Evolutionary conservation across 2,888 invertebrate genomes (phyloP).

Genomic region (Neoascia interrupta): DNA sequence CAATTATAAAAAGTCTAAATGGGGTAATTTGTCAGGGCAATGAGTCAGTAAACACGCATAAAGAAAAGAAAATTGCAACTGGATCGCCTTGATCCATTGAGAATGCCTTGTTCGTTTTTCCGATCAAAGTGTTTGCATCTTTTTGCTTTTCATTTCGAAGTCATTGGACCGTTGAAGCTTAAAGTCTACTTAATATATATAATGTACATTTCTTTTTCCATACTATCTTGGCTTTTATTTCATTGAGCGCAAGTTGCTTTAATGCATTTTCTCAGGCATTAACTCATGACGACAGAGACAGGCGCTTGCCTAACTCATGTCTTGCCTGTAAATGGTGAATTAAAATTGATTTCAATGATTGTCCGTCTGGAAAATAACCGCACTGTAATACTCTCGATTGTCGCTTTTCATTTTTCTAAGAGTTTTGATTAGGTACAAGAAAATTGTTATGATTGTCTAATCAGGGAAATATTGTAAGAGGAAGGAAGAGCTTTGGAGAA

Average conservation of each 20-base stretch:
- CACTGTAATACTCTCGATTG: constrained; percentile 24
- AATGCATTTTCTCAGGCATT: constrained; percentile 17
- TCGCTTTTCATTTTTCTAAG: constrained; percentile 34
- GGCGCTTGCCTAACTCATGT: constrained; percentile 29
- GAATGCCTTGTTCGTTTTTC: constrained; percentile 40
- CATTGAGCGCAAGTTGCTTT: neutral
- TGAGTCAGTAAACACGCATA: constrained; percentile 46
- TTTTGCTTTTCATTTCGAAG: constrained; percentile 20
- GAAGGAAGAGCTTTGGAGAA: no score
- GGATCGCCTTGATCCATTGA: constrained; percentile 60
- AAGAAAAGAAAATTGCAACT: constrained; percentile 29
- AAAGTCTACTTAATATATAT: constrained; percentile 23
- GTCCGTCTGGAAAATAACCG: constrained; percentile 24
- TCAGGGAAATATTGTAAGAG: no score
- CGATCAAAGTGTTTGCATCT: constrained; percentile 30
- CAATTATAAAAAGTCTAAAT: neutral
- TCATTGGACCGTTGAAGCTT: constrained; percentile 45
- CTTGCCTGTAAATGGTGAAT: constrained; percentile 17
- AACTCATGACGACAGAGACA: constrained; percentile 10
- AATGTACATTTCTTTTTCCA: constrained; percentile 17
- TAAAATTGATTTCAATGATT: constrained; percentile 31
- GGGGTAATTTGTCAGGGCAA: constrained; percentile 27
- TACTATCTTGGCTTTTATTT: neutral
- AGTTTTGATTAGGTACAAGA: no score
- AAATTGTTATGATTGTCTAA: no score